Evolutionary conservation across 2,797 vertebrate species (phyloP).

Genomic region (Tragopan temminckii): DNA sequence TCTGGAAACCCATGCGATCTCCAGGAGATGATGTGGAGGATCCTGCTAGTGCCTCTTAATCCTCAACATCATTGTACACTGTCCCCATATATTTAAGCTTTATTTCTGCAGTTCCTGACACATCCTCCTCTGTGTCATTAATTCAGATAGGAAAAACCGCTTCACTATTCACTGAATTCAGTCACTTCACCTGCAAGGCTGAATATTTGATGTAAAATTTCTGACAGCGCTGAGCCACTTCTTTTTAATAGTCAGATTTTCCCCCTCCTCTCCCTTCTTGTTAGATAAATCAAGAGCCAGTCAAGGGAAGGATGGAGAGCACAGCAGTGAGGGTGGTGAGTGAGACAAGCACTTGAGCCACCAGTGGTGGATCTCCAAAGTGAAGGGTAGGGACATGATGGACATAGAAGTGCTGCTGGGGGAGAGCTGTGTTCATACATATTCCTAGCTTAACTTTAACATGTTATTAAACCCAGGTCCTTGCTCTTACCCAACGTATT

Average conservation of each 20-base stretch:
- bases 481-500: background rate
- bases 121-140: background rate
- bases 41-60: background rate
- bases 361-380: background rate
- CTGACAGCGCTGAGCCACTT: background rate
- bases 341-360: background rate
- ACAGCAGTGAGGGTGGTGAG: background rate
- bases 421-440: background rate
- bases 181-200: background rate
- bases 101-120: background rate
- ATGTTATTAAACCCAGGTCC: background rate
- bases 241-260: conserved; percentile 4
- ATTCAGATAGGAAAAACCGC: background rate
- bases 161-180: background rate
- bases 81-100: background rate
- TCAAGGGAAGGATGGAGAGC: background rate
- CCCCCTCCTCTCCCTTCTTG: background rate
- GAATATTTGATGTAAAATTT: background rate
- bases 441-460: background rate
- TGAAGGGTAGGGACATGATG: accelerated
- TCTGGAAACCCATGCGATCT: background rate
- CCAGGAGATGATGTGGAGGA: background rate
- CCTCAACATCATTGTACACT: background rate
- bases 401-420: background rate
- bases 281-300: background rate